Base-by-base conservation (phyloP, 2,113 vertebrate genomes). In the Dipodomys spectabilis region DNA sequence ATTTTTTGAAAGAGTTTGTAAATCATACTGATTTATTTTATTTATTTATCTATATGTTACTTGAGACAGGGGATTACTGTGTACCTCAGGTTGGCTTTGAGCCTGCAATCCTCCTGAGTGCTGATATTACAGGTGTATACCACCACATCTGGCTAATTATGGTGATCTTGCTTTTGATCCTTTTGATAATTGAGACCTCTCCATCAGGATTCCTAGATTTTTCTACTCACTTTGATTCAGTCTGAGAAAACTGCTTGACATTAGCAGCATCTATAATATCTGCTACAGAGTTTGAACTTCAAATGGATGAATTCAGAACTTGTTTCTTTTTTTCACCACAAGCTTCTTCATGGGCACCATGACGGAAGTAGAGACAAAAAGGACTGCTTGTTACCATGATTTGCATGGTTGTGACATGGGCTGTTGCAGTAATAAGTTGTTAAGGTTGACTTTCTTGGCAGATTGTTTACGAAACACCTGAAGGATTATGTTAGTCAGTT, bases 401-500 rank as follows among this genome's bases (percentile, higher is more conserved):
- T 73, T 90, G 57, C n/a, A n/a, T 69, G 57, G n/a, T 84, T 80
- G 5, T 71, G 53, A 27, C 7, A 1, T 73, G 64, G 69, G 4
- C 60, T 74, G 2, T 78, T 82, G 16, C 5, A 69, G 45, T 71
- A 74, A 23, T 92, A 45, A 44, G 7, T 74, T 60, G 67, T 80
- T 77, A 23, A 83, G 67, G 10, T 67, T 86, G 30, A 25, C 12
- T 60, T 73, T 82, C 53, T 30, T 80, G n/a, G 73, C 44, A 49
- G 22, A 15, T 75, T 91, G 86, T 88, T 93, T 94, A 67, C 30
- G 53, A 91, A 13, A 68, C 18, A 57, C 28, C 13, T 45, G 62
- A n/a, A 32, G n/a, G 53, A 65, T 81, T 64, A 10, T 81, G 13
- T 64, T 39, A 64, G 57, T 81, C 77, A 79, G 30, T 30, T 60